Evolutionary conservation across 2,797 vertebrate genomes (phyloP).

Genomic region (Neosilurus mollespiculum): DNA sequence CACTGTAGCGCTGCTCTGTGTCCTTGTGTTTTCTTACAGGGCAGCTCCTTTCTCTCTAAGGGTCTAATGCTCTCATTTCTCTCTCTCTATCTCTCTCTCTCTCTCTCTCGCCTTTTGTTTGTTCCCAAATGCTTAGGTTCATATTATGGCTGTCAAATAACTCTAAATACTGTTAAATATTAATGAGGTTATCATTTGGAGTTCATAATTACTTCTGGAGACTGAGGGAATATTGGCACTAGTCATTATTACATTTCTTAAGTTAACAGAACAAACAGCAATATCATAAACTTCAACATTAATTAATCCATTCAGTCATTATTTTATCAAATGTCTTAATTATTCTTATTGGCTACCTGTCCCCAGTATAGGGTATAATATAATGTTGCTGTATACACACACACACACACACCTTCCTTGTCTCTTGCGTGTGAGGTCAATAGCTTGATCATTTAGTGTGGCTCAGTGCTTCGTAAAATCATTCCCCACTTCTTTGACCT

Average conservation of each 20-base stretch:
- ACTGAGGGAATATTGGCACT: not conserved
- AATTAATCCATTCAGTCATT: not conserved
- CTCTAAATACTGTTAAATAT: not conserved
- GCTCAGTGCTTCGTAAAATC: constrained; percentile 68
- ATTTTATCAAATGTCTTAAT: not conserved
- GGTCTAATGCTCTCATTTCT: constrained; percentile 8
- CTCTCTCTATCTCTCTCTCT: constrained; percentile 22
- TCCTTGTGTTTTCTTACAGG: constrained; percentile 65
- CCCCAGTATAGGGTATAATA: not conserved
- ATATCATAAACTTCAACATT: not conserved
- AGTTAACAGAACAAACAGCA: not conserved
- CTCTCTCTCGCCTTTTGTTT: constrained; percentile 7
- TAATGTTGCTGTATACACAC: not conserved
- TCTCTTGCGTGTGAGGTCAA: constrained; percentile 46
- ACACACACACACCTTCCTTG: constrained; percentile 58
- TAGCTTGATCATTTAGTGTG: constrained; percentile 65
- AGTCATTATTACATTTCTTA: not conserved
- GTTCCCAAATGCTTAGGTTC: not conserved
- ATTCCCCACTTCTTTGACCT: constrained; percentile 61
- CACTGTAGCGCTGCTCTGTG: constrained; percentile 49
- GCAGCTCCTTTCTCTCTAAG: constrained; percentile 47
- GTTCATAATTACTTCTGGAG: constrained; percentile 7
- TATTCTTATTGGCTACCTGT: not conserved
- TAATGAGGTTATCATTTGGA: not conserved
- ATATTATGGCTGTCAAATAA: not conserved